Conservation (phyloP, 2,113 vertebrate species). For the Sinocyclocheilus anophthalmus region DNA sequence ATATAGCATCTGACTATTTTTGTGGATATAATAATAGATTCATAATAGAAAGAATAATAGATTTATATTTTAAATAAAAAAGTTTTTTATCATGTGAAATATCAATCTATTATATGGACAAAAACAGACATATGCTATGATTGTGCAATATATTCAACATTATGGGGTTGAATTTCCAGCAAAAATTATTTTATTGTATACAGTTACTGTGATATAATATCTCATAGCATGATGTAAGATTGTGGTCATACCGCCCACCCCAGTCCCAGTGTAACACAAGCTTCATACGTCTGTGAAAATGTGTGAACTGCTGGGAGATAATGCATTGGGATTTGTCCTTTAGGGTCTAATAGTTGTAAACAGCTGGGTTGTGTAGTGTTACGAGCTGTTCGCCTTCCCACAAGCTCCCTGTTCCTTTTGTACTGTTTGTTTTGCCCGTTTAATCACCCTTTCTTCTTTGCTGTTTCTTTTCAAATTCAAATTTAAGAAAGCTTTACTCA, state of each 20-base stretch:
- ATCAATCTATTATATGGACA: neutral
- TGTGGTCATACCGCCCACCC: neutral
- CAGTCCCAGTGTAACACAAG: neutral
- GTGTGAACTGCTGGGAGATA: conserved; percentile 9
- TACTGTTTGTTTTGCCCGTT: conserved; percentile 16
- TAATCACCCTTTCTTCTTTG: conserved; percentile 49
- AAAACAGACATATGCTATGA: neutral
- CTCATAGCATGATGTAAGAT: conserved; percentile 6
- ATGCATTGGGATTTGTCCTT: conserved; percentile 19
- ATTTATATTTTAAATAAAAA: too few species aligned
- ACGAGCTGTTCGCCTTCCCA: conserved; percentile 30
- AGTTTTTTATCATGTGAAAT: neutral
- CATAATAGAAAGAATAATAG: too few species aligned
- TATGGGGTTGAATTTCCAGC: neutral
- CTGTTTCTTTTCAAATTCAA: conserved; percentile 61
- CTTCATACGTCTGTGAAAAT: neutral
- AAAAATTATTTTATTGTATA: neutral
- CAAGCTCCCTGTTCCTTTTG: conserved; percentile 40
- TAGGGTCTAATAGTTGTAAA: conserved; percentile 37
- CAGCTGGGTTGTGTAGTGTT: conserved; percentile 42
- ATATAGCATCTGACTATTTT: too few species aligned
- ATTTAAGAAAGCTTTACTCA: conserved; percentile 53
- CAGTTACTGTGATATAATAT: neutral
- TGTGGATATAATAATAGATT: too few species aligned
- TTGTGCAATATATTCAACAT: neutral